Conservation (phyloP, 2,113 vertebrate genomes). For the Pyxicephalus adspersus region DNA sequence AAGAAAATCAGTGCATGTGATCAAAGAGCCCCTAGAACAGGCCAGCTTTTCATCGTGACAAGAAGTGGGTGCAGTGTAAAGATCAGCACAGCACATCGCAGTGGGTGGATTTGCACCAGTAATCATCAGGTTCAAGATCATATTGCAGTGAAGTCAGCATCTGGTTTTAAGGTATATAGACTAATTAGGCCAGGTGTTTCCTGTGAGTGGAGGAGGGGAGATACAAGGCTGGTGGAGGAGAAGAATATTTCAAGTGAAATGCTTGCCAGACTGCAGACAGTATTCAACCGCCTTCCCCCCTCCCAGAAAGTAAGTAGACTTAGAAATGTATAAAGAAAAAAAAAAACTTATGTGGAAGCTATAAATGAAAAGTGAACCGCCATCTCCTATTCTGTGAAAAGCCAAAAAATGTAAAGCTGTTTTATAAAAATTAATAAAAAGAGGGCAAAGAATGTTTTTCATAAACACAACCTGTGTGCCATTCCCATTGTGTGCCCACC, state of each 20-base stretch:
- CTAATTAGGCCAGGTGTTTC: slow-evolving; percentile 54
- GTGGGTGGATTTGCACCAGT: slow-evolving; percentile 52
- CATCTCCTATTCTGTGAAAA: no score
- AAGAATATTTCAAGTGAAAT: slow-evolving; percentile 21
- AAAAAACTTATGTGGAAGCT: slow-evolving; percentile 4
- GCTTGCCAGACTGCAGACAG: slow-evolving; percentile 30
- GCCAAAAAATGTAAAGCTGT: no score
- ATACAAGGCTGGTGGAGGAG: neutral
- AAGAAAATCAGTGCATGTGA: neutral
- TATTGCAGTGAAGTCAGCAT: slow-evolving; percentile 54
- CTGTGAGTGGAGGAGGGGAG: slow-evolving; percentile 49
- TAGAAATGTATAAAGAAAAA: neutral
- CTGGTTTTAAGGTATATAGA: slow-evolving; percentile 54
- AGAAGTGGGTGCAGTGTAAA: slow-evolving; percentile 19
- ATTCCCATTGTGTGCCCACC: no score
- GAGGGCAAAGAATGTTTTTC: no score
- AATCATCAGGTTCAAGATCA: slow-evolving; percentile 53
- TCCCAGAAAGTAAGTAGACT: neutral
- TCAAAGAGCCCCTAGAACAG: slow-evolving; percentile 46
- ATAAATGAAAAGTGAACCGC: slow-evolving; percentile 8
- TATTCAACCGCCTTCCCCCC: slow-evolving; percentile 11
- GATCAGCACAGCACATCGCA: slow-evolving; percentile 30
- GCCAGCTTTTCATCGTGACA: slow-evolving; percentile 38
- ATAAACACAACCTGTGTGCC: no score
- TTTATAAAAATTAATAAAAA: no score